These are phyloP conservation scores for Seriola quinqueradiata DNA, from an alignment of 2,113 vertebrate species.

Conservation along the genomic window DNA sequence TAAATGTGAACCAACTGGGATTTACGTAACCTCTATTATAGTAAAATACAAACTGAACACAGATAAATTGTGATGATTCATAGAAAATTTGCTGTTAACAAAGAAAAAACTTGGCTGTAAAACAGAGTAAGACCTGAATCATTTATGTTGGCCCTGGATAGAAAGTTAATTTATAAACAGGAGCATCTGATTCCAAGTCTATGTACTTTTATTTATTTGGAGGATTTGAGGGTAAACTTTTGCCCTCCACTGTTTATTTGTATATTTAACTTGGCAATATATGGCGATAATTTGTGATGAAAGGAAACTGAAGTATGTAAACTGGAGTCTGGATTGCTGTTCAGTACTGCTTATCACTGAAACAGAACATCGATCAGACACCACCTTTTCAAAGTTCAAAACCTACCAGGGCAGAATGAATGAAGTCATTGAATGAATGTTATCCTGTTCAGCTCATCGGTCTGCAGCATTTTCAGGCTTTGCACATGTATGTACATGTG, in stretches of 20 bases:
- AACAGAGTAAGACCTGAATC: constrained; percentile 36
- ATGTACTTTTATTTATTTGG: too few species aligned
- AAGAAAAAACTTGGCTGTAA: constrained; percentile 7
- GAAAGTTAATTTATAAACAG: constrained; percentile 41
- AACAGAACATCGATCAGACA: background rate
- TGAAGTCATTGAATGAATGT: background rate
- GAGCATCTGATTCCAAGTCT: constrained; percentile 30
- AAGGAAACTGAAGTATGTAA: background rate
- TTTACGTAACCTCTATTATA: constrained; percentile 20
- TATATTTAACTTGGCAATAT: background rate
- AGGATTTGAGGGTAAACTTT: too few species aligned
- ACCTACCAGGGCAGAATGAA: background rate
- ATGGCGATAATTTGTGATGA: background rate
- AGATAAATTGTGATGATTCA: constrained; percentile 16
- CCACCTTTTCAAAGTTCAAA: background rate
- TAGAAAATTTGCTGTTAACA: constrained; percentile 6
- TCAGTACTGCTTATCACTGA: background rate
- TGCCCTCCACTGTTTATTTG: background rate
- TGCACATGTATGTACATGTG: background rate
- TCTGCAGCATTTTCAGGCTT: background rate
- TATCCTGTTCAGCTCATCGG: background rate
- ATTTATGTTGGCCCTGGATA: constrained; percentile 45
- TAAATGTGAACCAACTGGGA: constrained; percentile 47
- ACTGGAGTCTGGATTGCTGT: background rate
- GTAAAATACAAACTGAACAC: constrained; percentile 23